Evolutionary conservation across 2,888 invertebrate species (phyloP).

Genomic region (Arge pagana): DNA sequence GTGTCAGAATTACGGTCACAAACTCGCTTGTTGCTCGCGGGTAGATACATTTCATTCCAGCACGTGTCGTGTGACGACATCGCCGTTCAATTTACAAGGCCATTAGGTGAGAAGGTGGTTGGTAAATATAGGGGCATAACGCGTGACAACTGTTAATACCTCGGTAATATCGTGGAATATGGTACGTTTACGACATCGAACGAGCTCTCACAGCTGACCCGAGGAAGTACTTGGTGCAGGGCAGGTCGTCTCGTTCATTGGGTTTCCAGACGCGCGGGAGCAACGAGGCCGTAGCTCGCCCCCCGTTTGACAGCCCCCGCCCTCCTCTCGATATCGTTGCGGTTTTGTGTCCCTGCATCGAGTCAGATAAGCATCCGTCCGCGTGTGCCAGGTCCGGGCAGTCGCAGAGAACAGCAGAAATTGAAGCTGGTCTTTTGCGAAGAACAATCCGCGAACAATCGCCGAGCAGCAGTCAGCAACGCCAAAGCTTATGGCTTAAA

Average conservation of each 20-base stretch:
- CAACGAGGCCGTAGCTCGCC: too few species aligned
- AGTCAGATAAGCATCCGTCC: too few species aligned
- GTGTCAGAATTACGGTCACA: too few species aligned
- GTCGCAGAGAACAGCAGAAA: slow-evolving; percentile 13
- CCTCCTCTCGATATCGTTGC: too few species aligned
- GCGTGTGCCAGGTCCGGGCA: slow-evolving; percentile 8
- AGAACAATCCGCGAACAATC: slow-evolving; percentile 18
- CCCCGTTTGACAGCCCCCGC: too few species aligned
- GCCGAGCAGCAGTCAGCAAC: slow-evolving; percentile 18
- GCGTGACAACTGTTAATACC: slow-evolving; percentile 19
- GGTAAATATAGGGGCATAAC: slow-evolving; percentile 17
- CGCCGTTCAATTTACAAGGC: slow-evolving; percentile 14
- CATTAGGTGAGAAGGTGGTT: slow-evolving; percentile 1
- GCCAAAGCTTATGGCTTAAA: slow-evolving; percentile 25
- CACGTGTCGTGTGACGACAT: too few species aligned
- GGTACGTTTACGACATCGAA: slow-evolving; percentile 13
- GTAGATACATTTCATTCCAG: too few species aligned
- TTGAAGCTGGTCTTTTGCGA: slow-evolving; percentile 17
- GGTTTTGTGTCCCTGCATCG: too few species aligned
- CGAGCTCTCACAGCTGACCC: slow-evolving; percentile 1
- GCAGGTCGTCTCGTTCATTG: slow-evolving; percentile 7
- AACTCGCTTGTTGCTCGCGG: too few species aligned
- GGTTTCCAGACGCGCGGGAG: too few species aligned
- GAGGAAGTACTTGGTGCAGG: too few species aligned
- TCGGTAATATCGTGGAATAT: slow-evolving; percentile 10